A percentile compares a stretch with the other conserved stretches of the same genome.
Conservation (phyloP, 2,113 vertebrate genomes). For the Micronycteris hirsuta region DNA sequence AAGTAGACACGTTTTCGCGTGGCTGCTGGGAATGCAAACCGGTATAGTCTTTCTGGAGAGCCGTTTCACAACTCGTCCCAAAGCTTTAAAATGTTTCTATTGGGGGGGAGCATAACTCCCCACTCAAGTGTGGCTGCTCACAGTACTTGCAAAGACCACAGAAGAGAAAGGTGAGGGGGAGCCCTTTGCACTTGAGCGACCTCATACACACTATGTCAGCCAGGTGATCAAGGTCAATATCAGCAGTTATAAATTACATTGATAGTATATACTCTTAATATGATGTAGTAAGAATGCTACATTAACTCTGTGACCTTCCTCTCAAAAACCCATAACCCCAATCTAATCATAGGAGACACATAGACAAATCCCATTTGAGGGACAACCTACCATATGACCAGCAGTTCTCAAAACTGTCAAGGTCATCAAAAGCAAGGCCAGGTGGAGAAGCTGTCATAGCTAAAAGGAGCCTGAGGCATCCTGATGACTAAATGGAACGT, state of each 20-base stretch:
- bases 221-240: neutral
- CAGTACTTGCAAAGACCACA: neutral
- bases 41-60: neutral
- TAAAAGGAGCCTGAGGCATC: neutral
- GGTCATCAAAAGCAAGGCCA: neutral
- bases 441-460: neutral
- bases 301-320: neutral
- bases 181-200: neutral
- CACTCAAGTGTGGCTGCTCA: neutral
- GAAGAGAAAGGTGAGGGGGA: neutral
- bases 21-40: neutral
- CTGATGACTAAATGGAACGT: neutral
- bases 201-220: rapidly evolving
- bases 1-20: neutral
- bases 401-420: neutral
- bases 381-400: neutral
- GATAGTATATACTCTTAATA: neutral
- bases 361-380: neutral
- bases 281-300: neutral
- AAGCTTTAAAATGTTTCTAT: neutral
- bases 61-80: neutral
- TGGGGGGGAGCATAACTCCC: neutral
- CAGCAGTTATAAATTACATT: neutral
- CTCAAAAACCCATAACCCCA: neutral
- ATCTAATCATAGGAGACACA: neutral